Evolutionary conservation across 2,888 invertebrate species (phyloP).

Genomic region (Amblyjoppa fuscipennis): DNA sequence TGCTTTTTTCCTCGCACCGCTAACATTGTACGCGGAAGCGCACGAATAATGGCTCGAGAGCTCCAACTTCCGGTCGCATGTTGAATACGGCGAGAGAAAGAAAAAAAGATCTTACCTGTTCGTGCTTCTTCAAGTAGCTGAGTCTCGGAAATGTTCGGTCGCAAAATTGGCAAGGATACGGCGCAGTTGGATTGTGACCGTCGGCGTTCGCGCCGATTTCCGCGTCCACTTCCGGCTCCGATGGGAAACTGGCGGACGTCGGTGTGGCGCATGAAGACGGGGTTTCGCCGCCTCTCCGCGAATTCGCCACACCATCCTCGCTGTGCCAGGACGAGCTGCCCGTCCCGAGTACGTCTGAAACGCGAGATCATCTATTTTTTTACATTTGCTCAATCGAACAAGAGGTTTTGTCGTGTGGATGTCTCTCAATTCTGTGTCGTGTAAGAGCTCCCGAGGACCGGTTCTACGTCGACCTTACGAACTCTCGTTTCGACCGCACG

Average conservation of each 20-base stretch:
- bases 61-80: neutral
- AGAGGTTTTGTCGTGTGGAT: neutral
- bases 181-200: conserved; percentile 86
- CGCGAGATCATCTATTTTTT: conserved; percentile 1
- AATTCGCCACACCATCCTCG: conserved; percentile 87
- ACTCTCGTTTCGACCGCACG: conserved; percentile 42
- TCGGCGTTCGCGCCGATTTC: conserved; percentile 78
- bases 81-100: conserved; percentile 1
- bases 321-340: conserved; percentile 90
- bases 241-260: conserved; percentile 89
- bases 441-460: conserved; percentile 65
- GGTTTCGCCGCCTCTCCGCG: conserved; percentile 85
- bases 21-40: conserved; percentile 3
- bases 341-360: conserved; percentile 89
- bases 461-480: conserved; percentile 77
- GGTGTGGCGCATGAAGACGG: conserved; percentile 88
- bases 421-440: neutral
- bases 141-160: conserved; percentile 95
- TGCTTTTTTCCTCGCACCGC: neutral
- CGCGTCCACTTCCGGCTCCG: conserved; percentile 86
- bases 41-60: neutral
- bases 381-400: neutral
- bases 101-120: conserved; percentile 89
- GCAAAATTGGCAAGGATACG: conserved; percentile 96
- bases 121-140: conserved; percentile 95